phyloP scores from a whole-genome alignment of 2,113 vertebrate genomes.

The Microcebus tavaratra region DNA sequence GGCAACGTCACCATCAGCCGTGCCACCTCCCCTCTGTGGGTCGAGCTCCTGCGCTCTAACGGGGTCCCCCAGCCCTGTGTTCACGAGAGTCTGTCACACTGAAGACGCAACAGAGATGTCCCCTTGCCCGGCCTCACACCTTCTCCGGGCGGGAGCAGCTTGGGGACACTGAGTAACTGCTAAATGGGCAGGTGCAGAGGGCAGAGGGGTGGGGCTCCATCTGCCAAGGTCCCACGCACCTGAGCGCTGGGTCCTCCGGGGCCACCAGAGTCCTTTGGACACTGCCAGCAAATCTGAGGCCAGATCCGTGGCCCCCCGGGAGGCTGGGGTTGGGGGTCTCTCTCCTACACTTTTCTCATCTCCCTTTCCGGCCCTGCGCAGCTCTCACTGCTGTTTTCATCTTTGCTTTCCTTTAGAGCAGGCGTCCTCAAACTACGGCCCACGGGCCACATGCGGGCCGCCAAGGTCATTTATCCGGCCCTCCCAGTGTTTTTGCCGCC shows the following conservation, averaged over 20 bases:
- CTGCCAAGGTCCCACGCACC: too few relatives aligned
- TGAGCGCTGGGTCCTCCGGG: too few relatives aligned
- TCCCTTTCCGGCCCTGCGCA: not conserved
- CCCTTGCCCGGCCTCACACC: too few relatives aligned
- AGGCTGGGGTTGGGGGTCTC: not conserved
- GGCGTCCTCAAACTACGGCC: too few relatives aligned
- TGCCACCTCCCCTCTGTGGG: not conserved
- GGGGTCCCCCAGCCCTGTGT: not conserved
- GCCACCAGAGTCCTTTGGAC: not conserved
- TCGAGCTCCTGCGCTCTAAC: not conserved
- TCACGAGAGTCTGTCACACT: not conserved
- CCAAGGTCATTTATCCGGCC: too few relatives aligned
- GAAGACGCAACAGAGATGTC: not conserved
- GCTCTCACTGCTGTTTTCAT: not conserved
- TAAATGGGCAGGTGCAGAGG: too few relatives aligned
- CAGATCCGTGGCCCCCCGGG: not conserved
- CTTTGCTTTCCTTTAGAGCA: not conserved
- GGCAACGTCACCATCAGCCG: not conserved
- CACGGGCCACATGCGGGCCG: too few relatives aligned
- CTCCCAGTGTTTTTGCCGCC: too few relatives aligned
- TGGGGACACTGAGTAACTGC: too few relatives aligned
- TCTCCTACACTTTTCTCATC: not conserved
- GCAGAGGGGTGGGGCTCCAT: too few relatives aligned
- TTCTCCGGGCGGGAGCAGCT: too few relatives aligned
- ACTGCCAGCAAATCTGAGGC: not conserved